A percentile compares a stretch with the other conserved stretches of the same genome.
phyloP scores from a whole-genome alignment of 2,797 vertebrate genomes.

The Micrastur ruficollis region DNA sequence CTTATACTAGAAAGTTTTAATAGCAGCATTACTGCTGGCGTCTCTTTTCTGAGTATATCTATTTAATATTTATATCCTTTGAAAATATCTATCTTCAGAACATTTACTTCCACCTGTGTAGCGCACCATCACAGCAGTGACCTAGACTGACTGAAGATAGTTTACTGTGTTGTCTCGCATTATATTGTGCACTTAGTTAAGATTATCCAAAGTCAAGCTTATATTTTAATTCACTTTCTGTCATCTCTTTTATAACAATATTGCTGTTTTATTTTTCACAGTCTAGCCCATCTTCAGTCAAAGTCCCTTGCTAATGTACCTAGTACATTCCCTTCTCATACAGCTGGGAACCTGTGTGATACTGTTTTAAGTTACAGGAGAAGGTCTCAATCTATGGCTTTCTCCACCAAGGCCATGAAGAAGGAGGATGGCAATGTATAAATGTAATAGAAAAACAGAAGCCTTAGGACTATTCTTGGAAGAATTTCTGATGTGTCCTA shows the following conservation, averaged over 20 bases:
- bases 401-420: neutral
- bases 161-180: neutral
- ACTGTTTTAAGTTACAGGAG: neutral
- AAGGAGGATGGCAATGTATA: neutral
- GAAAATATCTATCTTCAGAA: neutral
- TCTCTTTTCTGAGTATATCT: neutral
- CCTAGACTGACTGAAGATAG: neutral
- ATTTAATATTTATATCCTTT: neutral
- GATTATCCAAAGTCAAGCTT: neutral
- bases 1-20: neutral
- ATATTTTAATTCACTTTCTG: neutral
- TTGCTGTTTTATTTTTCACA: neutral
- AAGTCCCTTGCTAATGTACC: neutral
- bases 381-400: neutral
- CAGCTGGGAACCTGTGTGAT: neutral
- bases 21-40: neutral
- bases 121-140: neutral
- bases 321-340: neutral
- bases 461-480: neutral
- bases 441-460: neutral
- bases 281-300: neutral
- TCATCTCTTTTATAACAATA: neutral
- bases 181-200: neutral
- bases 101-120: accelerated
- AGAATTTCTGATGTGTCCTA: neutral